A percentile compares a stretch with the other conserved stretches of the same genome.
Evolutionary conservation across 2,888 invertebrate genomes (phyloP).

Genomic region (Poecilus cupreus): DNA sequence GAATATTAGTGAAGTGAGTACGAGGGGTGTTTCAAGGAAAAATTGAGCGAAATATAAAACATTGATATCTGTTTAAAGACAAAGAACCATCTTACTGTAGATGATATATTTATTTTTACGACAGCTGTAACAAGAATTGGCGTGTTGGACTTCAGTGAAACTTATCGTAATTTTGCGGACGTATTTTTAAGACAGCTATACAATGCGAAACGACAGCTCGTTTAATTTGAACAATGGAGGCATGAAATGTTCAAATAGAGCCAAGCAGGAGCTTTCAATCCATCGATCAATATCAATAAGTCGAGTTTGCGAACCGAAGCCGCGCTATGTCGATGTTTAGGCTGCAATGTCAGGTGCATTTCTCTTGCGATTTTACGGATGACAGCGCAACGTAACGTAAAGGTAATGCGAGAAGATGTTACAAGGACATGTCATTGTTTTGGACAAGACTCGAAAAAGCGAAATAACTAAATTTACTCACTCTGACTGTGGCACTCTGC

Average conservation of each 20-base stretch:
- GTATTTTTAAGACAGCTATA: slow-evolving; percentile 35
- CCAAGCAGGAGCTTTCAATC: not conserved
- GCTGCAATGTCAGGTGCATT: slow-evolving; percentile 42
- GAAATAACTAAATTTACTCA: too few relatives aligned
- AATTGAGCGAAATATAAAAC: too few relatives aligned
- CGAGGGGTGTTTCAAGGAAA: too few relatives aligned
- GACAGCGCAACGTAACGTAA: slow-evolving; percentile 9
- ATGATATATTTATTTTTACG: not conserved
- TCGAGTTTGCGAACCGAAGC: not conserved
- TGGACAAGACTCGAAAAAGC: not conserved
- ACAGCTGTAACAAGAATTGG: not conserved
- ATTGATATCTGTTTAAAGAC: too few relatives aligned
- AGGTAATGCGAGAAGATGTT: not conserved
- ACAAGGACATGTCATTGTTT: not conserved
- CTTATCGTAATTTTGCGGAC: not conserved
- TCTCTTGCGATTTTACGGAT: slow-evolving; percentile 16
- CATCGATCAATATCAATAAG: slow-evolving; percentile 38
- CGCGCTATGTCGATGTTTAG: slow-evolving; percentile 2
- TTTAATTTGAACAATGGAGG: slow-evolving; percentile 36
- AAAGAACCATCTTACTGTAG: not conserved
- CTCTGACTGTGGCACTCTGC: too few relatives aligned
- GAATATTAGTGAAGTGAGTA: too few relatives aligned
- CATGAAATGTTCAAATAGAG: slow-evolving; percentile 23
- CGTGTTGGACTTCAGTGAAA: not conserved
- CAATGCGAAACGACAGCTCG: slow-evolving; percentile 1